Evolutionary conservation across 2,888 invertebrate species (phyloP).

Genomic region (Tinea trinotella): DNA sequence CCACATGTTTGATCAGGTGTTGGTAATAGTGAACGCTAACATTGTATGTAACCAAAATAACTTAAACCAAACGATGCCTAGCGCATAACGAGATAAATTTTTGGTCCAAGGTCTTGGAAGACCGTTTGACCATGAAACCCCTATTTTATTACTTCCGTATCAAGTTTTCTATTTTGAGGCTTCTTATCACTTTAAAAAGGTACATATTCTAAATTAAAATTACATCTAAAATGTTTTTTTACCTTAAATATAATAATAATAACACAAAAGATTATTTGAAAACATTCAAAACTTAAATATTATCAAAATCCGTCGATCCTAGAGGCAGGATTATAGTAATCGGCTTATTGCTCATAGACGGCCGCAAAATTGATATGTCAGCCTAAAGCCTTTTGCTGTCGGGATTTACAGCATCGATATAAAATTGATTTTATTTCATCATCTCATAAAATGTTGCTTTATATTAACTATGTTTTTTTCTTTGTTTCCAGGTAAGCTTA

Average conservation of each 20-base stretch:
- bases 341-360: slow-evolving; percentile 36
- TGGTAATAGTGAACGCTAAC: slow-evolving; percentile 23
- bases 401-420: not conserved
- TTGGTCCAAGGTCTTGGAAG: slow-evolving; percentile 29
- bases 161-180: slow-evolving; percentile 36
- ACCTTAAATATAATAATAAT: not conserved
- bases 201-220: slow-evolving; percentile 3
- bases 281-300: not conserved
- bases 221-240: not conserved
- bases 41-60: slow-evolving; percentile 35
- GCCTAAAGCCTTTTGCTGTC: slow-evolving; percentile 26
- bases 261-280: not conserved
- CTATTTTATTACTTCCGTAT: slow-evolving; percentile 27
- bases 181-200: slow-evolving; percentile 25
- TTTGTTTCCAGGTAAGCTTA: slow-evolving; percentile 10
- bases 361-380: slow-evolving; percentile 40
- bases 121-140: slow-evolving; percentile 50
- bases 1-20: slow-evolving; percentile 69
- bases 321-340: slow-evolving; percentile 30
- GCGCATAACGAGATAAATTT: not conserved
- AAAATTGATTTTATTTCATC: slow-evolving; percentile 14
- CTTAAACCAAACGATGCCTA: slow-evolving; percentile 33
- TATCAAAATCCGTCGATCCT: not conserved
- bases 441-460: not conserved
- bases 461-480: not conserved